Percentiles rank a stretch among this genome's conserved stretches.
Evolutionary conservation across 2,113 vertebrate species (phyloP).

Genomic region (Trochalopteron elliotii): DNA sequence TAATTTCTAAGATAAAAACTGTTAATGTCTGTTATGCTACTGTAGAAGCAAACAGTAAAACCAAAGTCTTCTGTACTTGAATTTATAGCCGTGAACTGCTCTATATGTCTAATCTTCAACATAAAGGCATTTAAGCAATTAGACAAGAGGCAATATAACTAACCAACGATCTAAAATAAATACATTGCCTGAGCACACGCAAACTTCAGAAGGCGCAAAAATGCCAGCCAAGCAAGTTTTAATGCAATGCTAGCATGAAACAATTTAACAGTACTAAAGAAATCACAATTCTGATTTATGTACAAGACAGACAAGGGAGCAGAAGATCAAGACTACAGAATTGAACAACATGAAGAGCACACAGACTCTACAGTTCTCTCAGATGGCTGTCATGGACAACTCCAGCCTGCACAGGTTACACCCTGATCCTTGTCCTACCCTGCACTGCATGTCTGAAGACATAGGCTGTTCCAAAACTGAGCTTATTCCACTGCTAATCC

Average conservation of each 20-base stretch:
- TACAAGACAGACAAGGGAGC: neutral
- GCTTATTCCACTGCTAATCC: neutral
- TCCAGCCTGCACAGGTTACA: neutral
- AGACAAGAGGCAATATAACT: neutral
- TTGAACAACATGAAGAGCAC: neutral
- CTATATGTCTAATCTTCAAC: neutral
- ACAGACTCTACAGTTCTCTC: neutral
- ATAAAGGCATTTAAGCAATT: slow-evolving; percentile 11
- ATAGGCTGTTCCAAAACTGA: neutral
- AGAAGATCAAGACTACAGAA: neutral
- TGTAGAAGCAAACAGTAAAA: neutral
- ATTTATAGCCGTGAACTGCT: neutral
- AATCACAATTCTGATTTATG: neutral
- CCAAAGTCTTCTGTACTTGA: neutral
- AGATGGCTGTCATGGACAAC: neutral
- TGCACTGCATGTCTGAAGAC: neutral
- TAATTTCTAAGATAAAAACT: neutral
- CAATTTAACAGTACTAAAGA: neutral
- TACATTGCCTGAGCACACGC: neutral
- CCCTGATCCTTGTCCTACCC: neutral
- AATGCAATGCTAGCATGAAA: neutral
- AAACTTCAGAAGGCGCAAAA: neutral
- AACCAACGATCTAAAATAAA: slow-evolving; percentile 16
- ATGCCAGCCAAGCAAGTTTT: slow-evolving; percentile 9
- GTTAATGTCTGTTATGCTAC: neutral